Evolutionary conservation across 2,797 vertebrate species (phyloP).

Genomic region (Mallotus villosus): DNA sequence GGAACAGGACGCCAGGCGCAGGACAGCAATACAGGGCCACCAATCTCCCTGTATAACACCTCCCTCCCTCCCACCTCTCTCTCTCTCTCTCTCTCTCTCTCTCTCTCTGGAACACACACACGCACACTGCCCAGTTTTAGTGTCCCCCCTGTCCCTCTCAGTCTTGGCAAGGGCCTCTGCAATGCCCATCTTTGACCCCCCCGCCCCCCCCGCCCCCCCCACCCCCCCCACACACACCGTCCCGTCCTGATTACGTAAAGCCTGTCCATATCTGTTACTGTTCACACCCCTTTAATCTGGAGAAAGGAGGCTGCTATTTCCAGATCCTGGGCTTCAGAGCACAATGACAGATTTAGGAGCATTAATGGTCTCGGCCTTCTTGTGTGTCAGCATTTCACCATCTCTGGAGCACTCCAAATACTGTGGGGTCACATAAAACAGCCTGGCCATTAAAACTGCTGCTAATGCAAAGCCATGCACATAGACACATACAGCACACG

Average conservation of each 20-base stretch:
- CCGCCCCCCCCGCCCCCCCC: conserved; percentile 40
- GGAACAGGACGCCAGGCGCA: conserved; percentile 64
- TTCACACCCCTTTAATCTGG: conserved; percentile 79
- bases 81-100: conserved; percentile 2
- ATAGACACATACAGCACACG: conserved; percentile 1
- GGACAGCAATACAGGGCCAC: conserved; percentile 64
- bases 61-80: conserved; percentile 31
- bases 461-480: conserved; percentile 28
- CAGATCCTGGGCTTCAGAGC: conserved; percentile 70
- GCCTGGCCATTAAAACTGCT: conserved; percentile 62
- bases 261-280: conserved; percentile 76
- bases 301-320: conserved; percentile 82
- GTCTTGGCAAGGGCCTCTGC: background rate
- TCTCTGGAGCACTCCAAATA: conserved; percentile 72
- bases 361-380: conserved; percentile 82
- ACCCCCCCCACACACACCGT: conserved; percentile 63
- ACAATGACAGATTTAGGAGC: conserved; percentile 92
- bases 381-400: conserved; percentile 79
- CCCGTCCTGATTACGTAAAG: conserved; percentile 74
- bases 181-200: conserved; percentile 25
- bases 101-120: conserved; percentile 40
- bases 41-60: conserved; percentile 53
- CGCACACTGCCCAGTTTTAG: conserved; percentile 25
- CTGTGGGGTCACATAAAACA: conserved; percentile 74
- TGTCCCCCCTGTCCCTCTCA: background rate